Evolutionary conservation across 2,113 vertebrate species (phyloP), one percentile per base, ranked within the genome.

Genomic region (Formicarius rufipectus): DNA sequence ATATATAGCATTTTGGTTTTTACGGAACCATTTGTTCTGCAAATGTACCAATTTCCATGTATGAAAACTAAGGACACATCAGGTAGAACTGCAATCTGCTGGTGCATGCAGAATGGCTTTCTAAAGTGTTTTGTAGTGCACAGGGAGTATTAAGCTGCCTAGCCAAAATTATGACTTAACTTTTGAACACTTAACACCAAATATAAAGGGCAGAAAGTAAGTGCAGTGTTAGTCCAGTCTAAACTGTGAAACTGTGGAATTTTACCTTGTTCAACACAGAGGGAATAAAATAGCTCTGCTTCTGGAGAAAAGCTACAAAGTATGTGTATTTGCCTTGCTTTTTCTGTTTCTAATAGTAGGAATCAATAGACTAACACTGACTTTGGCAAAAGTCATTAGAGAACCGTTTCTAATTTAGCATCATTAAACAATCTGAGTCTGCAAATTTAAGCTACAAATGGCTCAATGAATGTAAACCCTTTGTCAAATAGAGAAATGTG

Each of bases 401-500:
- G 31, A 89, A 64, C 80, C 3, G 1, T 62, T 95, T 89, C 80
- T 95, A 89, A 91, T 93, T 95, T 56, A 91, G 52, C 47, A 28
- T 78, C 66, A 22, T 91, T 83, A 84, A 95, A 87, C 69, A 89
- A 72, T 91, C 75, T 9, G 22, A 92, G 89, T 60, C 86, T 23
- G 35, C 84, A 68, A 75, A 94, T 90, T 63, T 87, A 77, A 92
- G 64, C 91, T 75, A 75, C 53, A 42, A 84, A 89, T 89, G 84
- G 31, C 53, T 90, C 66, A 60, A 15, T 94, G 91, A 89, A 72
- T 87, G 44, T 87, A 95, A 89, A 95, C 80, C 44, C 64, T 95
- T 94, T 92, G 84, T 95, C 91, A 91, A 82, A 84, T 7, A 91
- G 80, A 93, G 87, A 89, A 95, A 84, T 68, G 93, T 84, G 84